These are phyloP conservation scores for Stratiomys singularior DNA, from an alignment of 2,888 invertebrate species.

Conservation along the genomic window DNA sequence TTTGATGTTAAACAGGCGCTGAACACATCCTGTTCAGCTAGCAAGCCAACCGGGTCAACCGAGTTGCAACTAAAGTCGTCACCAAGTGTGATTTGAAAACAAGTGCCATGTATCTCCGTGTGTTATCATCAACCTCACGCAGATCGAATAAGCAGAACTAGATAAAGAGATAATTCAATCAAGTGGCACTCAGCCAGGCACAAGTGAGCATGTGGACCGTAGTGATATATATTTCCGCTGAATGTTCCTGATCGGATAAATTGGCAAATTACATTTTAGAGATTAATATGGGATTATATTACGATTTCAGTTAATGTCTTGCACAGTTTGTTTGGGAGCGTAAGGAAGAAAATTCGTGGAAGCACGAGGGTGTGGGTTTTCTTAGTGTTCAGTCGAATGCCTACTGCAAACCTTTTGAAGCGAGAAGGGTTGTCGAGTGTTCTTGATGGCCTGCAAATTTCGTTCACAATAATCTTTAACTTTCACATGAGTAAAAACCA, in stretches of 20 bases:
- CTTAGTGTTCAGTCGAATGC: too few relatives aligned
- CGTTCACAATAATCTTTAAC: too few relatives aligned
- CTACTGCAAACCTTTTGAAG: too few relatives aligned
- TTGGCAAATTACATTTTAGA: slow-evolving; percentile 43
- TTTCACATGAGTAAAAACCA: too few relatives aligned
- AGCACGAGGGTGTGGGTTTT: too few relatives aligned
- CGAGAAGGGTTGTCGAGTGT: too few relatives aligned
- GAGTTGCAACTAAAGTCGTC: background rate
- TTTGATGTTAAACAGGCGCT: too few relatives aligned
- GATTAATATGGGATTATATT: slow-evolving; percentile 44
- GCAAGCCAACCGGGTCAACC: too few relatives aligned
- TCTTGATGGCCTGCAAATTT: too few relatives aligned
- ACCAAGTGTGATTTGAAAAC: background rate
- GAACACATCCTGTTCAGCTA: too few relatives aligned
- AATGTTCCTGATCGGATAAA: slow-evolving; percentile 36
- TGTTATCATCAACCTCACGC: slow-evolving; percentile 35
- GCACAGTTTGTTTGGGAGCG: background rate
- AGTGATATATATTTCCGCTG: background rate
- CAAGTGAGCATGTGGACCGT: background rate
- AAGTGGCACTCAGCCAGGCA: slow-evolving; percentile 32
- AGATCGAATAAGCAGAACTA: slow-evolving; percentile 38
- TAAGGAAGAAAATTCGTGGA: background rate
- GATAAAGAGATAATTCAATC: slow-evolving; percentile 43
- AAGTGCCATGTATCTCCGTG: background rate
- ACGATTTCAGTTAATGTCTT: slow-evolving; percentile 31